phyloP scores from a whole-genome alignment of 2,113 vertebrate species.

The Regulus satrapa region DNA sequence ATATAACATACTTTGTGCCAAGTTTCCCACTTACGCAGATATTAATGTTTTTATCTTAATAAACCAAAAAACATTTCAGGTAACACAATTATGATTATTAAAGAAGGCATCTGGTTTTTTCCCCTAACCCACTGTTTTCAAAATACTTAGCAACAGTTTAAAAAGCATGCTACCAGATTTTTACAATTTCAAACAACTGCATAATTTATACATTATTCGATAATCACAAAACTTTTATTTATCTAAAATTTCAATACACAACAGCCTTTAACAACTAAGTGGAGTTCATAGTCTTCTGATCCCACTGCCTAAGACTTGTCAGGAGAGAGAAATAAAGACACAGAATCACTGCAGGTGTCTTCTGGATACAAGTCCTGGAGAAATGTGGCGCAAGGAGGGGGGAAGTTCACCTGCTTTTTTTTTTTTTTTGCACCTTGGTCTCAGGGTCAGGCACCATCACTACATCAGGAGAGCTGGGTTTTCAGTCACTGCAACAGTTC shows the following conservation, averaged over 20 bases:
- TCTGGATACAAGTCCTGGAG: neutral
- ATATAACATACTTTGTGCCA: neutral
- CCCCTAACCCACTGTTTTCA: neutral
- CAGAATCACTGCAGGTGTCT: neutral
- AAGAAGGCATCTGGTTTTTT: neutral
- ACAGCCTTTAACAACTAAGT: neutral
- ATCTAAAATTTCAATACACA: neutral
- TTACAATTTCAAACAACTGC: neutral
- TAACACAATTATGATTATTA: neutral
- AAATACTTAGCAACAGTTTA: neutral
- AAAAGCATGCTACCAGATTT: neutral
- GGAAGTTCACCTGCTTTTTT: neutral
- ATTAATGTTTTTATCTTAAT: neutral
- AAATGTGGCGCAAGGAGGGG: rapidly evolving
- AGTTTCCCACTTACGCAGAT: neutral
- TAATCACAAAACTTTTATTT: neutral
- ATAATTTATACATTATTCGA: neutral
- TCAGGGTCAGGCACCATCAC: neutral
- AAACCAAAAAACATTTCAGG: neutral
- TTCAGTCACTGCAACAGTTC: neutral
- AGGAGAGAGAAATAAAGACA: neutral
- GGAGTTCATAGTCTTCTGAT: neutral
- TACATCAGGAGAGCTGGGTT: neutral
- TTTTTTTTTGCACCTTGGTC: neutral
- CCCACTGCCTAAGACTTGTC: neutral